A percentile compares a stretch with the other conserved stretches of the same genome.
Conservation (phyloP, 2,113 vertebrate species). For the Bubalus kerabau region DNA sequence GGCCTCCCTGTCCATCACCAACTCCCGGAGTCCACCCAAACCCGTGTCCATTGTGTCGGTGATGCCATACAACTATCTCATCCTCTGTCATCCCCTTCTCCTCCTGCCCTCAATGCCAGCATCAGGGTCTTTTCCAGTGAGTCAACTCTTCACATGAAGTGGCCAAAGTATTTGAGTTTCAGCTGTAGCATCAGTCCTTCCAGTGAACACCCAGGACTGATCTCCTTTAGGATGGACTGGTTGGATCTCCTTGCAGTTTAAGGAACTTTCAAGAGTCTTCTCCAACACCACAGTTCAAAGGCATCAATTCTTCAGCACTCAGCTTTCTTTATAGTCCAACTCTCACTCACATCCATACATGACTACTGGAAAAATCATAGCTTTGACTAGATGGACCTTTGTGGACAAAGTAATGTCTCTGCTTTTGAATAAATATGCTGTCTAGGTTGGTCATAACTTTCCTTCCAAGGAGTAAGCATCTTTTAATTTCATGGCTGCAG, state of each 20-base stretch:
- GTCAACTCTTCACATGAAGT: neutral
- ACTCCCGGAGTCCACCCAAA: neutral
- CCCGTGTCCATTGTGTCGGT: neutral
- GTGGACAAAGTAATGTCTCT: neutral
- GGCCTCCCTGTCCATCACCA: neutral
- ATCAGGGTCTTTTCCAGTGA: neutral
- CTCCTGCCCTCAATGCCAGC: neutral
- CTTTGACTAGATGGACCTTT: neutral
- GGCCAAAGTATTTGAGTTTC: neutral
- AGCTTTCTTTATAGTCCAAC: neutral
- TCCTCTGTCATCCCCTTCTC: neutral
- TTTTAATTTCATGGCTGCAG: neutral
- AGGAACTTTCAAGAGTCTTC: neutral
- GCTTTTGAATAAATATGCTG: neutral
- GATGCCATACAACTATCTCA: neutral
- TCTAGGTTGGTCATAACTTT: neutral
- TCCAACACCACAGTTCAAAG: neutral
- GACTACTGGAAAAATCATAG: neutral
- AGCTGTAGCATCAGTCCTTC: neutral
- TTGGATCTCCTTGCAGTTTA: neutral
- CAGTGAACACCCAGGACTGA: neutral
- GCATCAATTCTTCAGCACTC: neutral
- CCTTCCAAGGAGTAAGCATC: neutral
- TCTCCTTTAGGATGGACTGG: neutral
- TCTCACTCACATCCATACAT: neutral